phyloP scores from a whole-genome alignment of 2,888 invertebrate genomes.

The Sabellastarte sp. region DNA sequence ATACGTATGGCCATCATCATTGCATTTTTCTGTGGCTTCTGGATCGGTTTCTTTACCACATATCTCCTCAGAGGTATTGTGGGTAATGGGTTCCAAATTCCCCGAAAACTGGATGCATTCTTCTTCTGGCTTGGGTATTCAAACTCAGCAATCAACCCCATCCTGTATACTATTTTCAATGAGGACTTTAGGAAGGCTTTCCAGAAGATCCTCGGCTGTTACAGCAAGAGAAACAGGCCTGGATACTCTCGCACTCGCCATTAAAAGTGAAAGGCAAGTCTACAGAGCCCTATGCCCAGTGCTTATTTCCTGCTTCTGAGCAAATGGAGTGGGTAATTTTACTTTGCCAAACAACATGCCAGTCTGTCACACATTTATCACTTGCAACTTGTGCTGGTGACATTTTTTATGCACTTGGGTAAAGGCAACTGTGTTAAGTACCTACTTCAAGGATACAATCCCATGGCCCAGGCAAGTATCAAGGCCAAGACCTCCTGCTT shows the following conservation, averaged over 20 bases:
- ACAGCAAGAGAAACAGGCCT: conserved; percentile 12
- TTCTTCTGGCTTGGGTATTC: conserved; percentile 59
- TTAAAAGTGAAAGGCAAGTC: too few relatives aligned
- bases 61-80: conserved; percentile 54
- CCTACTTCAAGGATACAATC: too few relatives aligned
- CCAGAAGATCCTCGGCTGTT: conserved; percentile 38
- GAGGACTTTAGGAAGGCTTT: conserved; percentile 57
- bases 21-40: conserved; percentile 57
- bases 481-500: too few relatives aligned
- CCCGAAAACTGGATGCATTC: conserved; percentile 47
- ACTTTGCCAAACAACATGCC: too few relatives aligned
- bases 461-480: too few relatives aligned
- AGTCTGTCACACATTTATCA: too few relatives aligned
- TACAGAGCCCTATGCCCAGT: too few relatives aligned
- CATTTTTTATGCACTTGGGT: too few relatives aligned
- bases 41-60: conserved; percentile 59
- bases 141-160: conserved; percentile 57
- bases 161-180: conserved; percentile 58
- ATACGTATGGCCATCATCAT: conserved; percentile 59
- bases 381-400: too few relatives aligned
- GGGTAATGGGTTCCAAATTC: conserved; percentile 35
- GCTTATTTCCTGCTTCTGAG: too few relatives aligned
- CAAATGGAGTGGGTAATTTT: too few relatives aligned
- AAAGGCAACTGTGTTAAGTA: too few relatives aligned
- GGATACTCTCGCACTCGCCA: neutral